Evolutionary conservation across 2,797 vertebrate genomes (phyloP), one percentile per base, ranked within the genome.

Genomic region (Crocidura indochinensis): DNA sequence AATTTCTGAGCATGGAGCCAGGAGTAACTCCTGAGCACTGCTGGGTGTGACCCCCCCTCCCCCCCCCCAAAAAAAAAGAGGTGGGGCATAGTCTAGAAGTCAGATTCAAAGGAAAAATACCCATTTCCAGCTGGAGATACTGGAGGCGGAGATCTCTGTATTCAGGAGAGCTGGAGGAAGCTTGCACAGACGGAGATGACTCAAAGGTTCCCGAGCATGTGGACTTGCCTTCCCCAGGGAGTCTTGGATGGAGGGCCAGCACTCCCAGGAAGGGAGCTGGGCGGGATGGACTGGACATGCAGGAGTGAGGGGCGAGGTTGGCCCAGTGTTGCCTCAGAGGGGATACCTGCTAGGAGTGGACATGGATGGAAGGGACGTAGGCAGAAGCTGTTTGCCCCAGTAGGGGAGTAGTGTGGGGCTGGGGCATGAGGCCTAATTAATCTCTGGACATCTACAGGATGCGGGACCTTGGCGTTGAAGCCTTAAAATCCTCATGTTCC

Each of bases 101-200:
- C 92, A 73, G 90, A 91, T 78, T 46, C n/a, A 71, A 92, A 90
- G 90, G 83, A 88, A 93, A 96, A 91, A 46, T 15, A 81, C 76
- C 17, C 62, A 90, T 67, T 83, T 93, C 62, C 49, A 38, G 76
- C 87, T 92, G 73, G 46, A 93, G 92, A 94, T 92, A 62, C 82
- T 0, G 47, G 92, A 95, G 92, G 88, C 87, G 90, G 91, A 38
- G 81, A 68, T 14, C 88, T 89, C 67, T 82, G 14, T 60, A 71
- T 83, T 94, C 46, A 68, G 81, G 94, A 83, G 68, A 44, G 92
- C 68, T 4, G 72, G 89, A 62, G 71, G 85, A 79, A 94, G 86
- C 76, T 78, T 93, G 94, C 68, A 89, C 79, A 93, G 85, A 82
- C 3, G 5, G 93, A 81, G 92, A 85, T 88, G 74, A 94, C 84